phyloP scores from a whole-genome alignment of 2,888 invertebrate genomes.

The Cosmorhoe ocellata region DNA sequence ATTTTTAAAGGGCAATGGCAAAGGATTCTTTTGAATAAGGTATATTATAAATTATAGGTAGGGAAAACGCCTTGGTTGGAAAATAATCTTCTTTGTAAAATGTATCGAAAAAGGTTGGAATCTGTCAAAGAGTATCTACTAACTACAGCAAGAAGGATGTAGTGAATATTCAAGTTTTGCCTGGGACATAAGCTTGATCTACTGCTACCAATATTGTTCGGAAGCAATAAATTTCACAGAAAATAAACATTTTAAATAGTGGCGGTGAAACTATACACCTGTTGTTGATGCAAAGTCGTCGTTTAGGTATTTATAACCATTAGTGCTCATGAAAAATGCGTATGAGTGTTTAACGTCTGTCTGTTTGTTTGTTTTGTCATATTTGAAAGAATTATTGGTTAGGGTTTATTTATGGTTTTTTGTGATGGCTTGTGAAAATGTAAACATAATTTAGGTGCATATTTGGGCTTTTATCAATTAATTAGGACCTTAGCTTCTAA shows the following conservation, averaged over 20 bases:
- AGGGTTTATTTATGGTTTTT: neutral
- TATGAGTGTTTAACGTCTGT: slow-evolving; percentile 10
- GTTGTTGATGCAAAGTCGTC: neutral
- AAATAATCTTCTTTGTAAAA: too few relatives aligned
- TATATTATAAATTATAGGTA: too few relatives aligned
- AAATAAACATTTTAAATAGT: slow-evolving; percentile 15
- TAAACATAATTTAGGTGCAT: too few relatives aligned
- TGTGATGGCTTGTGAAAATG: neutral
- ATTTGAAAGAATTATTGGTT: slow-evolving; percentile 4
- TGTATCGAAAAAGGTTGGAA: too few relatives aligned
- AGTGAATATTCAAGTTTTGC: too few relatives aligned
- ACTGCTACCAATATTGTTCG: slow-evolving; percentile 1
- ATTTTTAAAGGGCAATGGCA: too few relatives aligned
- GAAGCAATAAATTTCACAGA: slow-evolving; percentile 13
- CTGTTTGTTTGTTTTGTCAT: slow-evolving; percentile 16
- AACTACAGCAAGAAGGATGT: too few relatives aligned
- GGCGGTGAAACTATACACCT: slow-evolving; percentile 17
- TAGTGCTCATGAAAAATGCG: slow-evolving; percentile 9
- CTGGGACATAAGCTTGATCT: neutral
- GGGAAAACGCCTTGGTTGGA: too few relatives aligned
- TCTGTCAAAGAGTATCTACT: too few relatives aligned
- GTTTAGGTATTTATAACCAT: slow-evolving; percentile 6
- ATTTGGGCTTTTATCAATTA: too few relatives aligned
- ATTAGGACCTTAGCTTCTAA: too few relatives aligned
- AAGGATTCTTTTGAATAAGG: too few relatives aligned